Conservation (phyloP, 1,140 invertebrate species). For the Brachionus rubens region DNA sequence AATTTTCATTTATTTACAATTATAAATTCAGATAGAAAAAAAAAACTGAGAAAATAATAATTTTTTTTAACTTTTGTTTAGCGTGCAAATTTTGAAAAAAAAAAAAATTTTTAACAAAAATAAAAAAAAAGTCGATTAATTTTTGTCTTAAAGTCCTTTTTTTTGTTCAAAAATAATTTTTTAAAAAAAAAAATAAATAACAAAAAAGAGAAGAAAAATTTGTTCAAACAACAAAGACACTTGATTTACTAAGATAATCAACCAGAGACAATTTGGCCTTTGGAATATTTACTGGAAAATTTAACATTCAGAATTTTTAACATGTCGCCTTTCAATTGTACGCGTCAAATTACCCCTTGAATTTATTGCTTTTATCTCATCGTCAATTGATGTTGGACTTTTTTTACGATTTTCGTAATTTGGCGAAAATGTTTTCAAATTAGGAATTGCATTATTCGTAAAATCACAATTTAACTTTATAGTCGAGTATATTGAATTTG, state of each 20-base stretch:
- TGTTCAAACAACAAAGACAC: no score
- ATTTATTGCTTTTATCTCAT: constrained; percentile 36
- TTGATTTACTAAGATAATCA: no score
- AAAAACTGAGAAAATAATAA: no score
- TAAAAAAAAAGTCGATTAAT: not conserved
- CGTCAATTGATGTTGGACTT: constrained; percentile 34
- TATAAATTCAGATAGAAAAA: no score
- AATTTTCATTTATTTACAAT: no score
- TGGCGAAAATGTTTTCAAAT: constrained; percentile 9
- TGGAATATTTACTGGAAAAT: not conserved
- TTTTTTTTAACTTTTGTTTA: not conserved
- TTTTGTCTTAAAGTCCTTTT: no score
- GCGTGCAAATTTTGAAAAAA: not conserved
- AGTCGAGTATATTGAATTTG: constrained; percentile 15
- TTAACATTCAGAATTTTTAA: constrained; percentile 44
- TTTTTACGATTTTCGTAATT: constrained; percentile 34
- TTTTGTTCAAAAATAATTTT: no score
- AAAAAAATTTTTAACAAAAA: not conserved
- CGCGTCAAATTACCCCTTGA: not conserved
- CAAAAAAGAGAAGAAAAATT: no score
- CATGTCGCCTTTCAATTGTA: constrained; percentile 33
- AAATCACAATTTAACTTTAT: constrained; percentile 12
- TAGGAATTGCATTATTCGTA: not conserved
- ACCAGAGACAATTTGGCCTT: not conserved
- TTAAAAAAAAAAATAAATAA: no score